Conservation (phyloP, 2,113 vertebrate species). For the Rhizomys pruinosus region DNA sequence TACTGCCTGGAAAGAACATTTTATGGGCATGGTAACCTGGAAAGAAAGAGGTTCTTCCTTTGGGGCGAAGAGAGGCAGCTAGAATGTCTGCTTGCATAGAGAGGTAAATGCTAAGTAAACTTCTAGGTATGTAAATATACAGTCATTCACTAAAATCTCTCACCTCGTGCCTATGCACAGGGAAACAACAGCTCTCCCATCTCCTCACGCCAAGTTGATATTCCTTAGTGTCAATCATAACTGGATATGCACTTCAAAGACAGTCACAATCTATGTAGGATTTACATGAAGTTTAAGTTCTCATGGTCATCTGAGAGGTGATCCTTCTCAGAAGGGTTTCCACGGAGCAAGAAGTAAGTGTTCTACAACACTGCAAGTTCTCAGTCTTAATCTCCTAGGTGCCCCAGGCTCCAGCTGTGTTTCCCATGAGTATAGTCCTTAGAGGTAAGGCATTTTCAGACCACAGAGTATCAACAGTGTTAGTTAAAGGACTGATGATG, state of each 20-base stretch:
- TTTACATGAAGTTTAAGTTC: neutral
- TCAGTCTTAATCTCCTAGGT: neutral
- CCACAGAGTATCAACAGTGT: neutral
- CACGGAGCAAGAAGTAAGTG: accelerated
- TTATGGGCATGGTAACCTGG: neutral
- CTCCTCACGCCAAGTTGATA: neutral
- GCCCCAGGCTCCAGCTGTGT: neutral
- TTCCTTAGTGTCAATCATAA: neutral
- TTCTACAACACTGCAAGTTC: neutral
- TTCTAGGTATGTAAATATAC: neutral
- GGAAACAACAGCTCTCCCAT: neutral
- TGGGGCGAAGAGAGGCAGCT: neutral
- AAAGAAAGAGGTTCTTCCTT: neutral
- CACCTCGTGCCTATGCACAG: neutral
- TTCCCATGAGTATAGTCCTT: neutral
- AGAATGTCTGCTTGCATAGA: neutral
- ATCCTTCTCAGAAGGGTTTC: neutral
- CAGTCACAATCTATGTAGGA: neutral
- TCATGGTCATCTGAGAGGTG: neutral
- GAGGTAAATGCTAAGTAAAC: neutral
- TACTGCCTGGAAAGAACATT: neutral
- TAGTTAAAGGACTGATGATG: neutral
- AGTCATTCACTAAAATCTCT: neutral
- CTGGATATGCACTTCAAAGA: neutral
- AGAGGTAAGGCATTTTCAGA: constrained; percentile 22